phyloP scores from a whole-genome alignment of 2,797 vertebrate genomes.

The Melopsittacus undulatus region DNA sequence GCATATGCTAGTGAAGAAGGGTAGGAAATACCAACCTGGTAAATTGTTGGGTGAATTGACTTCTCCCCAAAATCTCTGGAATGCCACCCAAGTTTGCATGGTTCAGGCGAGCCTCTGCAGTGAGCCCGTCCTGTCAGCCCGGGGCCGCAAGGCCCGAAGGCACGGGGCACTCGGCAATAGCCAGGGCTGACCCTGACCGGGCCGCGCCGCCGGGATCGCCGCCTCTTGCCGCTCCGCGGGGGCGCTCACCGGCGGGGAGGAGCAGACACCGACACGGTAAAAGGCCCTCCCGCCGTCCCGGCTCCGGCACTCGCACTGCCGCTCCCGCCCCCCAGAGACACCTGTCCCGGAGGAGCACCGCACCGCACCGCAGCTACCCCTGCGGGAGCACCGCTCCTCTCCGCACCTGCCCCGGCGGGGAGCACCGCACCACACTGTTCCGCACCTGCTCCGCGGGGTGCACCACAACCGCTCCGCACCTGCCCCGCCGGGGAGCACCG shows the following conservation, averaged over 20 bases:
- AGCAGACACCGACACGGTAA: background rate
- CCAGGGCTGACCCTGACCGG: background rate
- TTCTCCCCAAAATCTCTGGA: background rate
- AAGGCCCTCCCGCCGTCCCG: background rate
- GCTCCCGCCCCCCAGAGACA: accelerated
- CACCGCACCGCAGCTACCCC: background rate
- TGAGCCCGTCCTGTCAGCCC: background rate
- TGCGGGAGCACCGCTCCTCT: too few species aligned
- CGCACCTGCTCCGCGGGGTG: background rate
- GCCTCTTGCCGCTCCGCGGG: background rate
- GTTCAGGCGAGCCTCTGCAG: background rate
- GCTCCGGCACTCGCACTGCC: background rate
- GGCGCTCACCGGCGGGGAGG: constrained; percentile 9
- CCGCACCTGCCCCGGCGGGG: background rate
- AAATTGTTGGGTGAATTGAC: background rate
- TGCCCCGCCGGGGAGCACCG: too few species aligned
- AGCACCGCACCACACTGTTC: too few species aligned
- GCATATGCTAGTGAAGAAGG: background rate
- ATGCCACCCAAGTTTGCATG: accelerated
- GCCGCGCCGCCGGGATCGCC: background rate
- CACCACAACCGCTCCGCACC: background rate
- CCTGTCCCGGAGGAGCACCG: too few species aligned
- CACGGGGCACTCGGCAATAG: background rate
- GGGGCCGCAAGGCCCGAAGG: background rate
- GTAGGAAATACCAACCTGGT: background rate